Evolutionary conservation across 1,140 invertebrate genomes (phyloP), one percentile per base, ranked within the genome.

Genomic region (Batillaria attramentaria): DNA sequence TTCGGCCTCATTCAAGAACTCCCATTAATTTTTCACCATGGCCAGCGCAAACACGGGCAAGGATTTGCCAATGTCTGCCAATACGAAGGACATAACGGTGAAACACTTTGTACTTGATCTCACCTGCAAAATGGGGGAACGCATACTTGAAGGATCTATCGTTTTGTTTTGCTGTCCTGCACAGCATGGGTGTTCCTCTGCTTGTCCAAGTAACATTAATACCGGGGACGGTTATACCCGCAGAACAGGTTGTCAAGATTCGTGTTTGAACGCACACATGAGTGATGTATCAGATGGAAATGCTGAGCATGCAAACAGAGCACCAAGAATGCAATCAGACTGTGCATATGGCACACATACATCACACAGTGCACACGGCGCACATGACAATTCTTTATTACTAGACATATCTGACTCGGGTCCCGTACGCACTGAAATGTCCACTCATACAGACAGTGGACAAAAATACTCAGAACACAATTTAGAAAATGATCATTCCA

Each of bases 1-100:
- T n/a, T n/a, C n/a, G n/a, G n/a, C n/a, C n/a, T n/a, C n/a, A n/a
- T n/a, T n/a, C n/a, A n/a, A n/a, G n/a, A n/a, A n/a, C n/a, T n/a
- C n/a, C n/a, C n/a, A n/a, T n/a, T n/a, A n/a, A n/a, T n/a, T n/a
- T n/a, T n/a, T n/a, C n/a, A n/a, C n/a, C n/a, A n/a, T n/a, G n/a
- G n/a, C n/a, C n/a, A n/a, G n/a, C n/a, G n/a, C n/a, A n/a, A n/a
- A n/a, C n/a, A n/a, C n/a, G n/a, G n/a, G 81, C 33, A 78, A 75
- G 31, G 90, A 91, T 77, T 82, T 91, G 24, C 91, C 90, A 3
- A 54, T 91, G 46, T 83, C 88, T 50, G 78, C 90, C 10, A 91
- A 91, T 82, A 80, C 86, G 54, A 72, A 79, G 6, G 83, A 90
- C 41, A 86, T 91, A 57, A 74, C 80, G 31, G 85, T 91, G 16